These are phyloP conservation scores for Entomobrya proxima DNA, from an alignment of 2,888 invertebrate genomes.

Conservation along the genomic window DNA sequence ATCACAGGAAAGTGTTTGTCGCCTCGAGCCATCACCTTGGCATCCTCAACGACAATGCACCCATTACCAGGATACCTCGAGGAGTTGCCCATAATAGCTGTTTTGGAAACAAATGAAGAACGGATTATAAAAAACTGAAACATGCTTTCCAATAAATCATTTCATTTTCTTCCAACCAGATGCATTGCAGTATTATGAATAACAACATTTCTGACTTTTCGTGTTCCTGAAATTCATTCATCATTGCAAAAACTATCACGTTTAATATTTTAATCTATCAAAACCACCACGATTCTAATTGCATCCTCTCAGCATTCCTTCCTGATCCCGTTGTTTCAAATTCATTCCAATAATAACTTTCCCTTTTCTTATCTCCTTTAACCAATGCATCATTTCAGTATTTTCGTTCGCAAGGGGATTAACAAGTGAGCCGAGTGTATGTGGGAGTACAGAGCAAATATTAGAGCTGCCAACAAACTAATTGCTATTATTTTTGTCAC, in stretches of 20 bases:
- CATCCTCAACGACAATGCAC: slow-evolving; percentile 93
- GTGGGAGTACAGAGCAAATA: slow-evolving; percentile 1
- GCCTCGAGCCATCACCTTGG: slow-evolving; percentile 91
- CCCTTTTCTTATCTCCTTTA: neutral
- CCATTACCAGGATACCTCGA: slow-evolving; percentile 82
- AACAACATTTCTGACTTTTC: neutral
- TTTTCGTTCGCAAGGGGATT: neutral
- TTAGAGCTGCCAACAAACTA: slow-evolving; percentile 4
- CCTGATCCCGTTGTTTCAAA: slow-evolving; percentile 18
- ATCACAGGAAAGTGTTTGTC: slow-evolving; percentile 86
- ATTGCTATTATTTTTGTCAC: slow-evolving; percentile 38
- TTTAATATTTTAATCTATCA: slow-evolving; percentile 15
- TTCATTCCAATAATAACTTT: neutral
- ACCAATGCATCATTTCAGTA: neutral
- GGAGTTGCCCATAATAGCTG: slow-evolving; percentile 75
- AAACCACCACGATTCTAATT: neutral
- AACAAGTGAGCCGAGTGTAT: neutral
- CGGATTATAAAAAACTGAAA: neutral
- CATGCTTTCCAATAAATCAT: neutral
- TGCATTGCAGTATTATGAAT: neutral
- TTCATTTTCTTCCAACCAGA: no score
- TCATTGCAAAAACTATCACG: slow-evolving; percentile 7
- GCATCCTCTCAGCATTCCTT: neutral
- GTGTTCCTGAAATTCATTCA: neutral
- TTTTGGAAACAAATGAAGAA: slow-evolving; percentile 19